phyloP scores from a whole-genome alignment of 2,888 invertebrate genomes.

The Drosophila greeni region DNA sequence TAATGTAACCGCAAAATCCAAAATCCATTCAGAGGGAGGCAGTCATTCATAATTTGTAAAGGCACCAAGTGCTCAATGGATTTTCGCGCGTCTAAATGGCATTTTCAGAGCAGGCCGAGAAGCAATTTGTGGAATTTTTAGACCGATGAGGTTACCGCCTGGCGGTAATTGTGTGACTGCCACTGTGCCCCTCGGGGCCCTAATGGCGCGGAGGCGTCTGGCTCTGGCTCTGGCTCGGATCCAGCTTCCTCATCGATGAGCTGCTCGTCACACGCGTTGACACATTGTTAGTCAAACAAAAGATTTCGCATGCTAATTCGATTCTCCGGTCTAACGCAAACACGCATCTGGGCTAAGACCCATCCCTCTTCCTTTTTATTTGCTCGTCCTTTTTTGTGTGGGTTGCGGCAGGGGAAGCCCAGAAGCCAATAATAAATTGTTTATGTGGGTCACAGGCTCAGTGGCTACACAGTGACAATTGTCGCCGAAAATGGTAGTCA shows the following conservation, averaged over 20 bases:
- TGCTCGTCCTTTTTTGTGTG: slow-evolving; percentile 1
- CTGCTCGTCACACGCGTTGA: slow-evolving; percentile 67
- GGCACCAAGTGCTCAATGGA: slow-evolving; percentile 10
- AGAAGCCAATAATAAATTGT: slow-evolving; percentile 67
- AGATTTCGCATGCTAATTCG: slow-evolving; percentile 74
- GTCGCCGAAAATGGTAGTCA: neutral
- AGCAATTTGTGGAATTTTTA: slow-evolving; percentile 35
- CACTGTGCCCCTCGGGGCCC: slow-evolving; percentile 22
- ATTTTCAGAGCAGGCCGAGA: slow-evolving; percentile 16
- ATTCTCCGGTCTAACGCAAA: slow-evolving; percentile 53
- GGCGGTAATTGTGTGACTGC: slow-evolving; percentile 16
- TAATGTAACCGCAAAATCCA: slow-evolving; percentile 25
- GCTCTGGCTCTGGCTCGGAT: slow-evolving; percentile 8
- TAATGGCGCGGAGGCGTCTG: slow-evolving; percentile 17
- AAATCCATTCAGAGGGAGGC: slow-evolving; percentile 4
- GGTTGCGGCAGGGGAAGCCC: slow-evolving; percentile 21
- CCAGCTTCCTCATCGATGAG: slow-evolving; percentile 31
- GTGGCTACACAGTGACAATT: slow-evolving; percentile 26
- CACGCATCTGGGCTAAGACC: slow-evolving; percentile 32
- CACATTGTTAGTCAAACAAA: slow-evolving; percentile 74
- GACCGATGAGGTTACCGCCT: slow-evolving; percentile 25
- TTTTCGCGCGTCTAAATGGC: slow-evolving; percentile 3
- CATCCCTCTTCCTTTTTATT: slow-evolving; percentile 10
- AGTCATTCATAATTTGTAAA: slow-evolving; percentile 37
- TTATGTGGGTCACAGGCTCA: slow-evolving; percentile 55